Base-by-base conservation (phyloP, 2,113 vertebrate species). In the Mixornis gularis region DNA sequence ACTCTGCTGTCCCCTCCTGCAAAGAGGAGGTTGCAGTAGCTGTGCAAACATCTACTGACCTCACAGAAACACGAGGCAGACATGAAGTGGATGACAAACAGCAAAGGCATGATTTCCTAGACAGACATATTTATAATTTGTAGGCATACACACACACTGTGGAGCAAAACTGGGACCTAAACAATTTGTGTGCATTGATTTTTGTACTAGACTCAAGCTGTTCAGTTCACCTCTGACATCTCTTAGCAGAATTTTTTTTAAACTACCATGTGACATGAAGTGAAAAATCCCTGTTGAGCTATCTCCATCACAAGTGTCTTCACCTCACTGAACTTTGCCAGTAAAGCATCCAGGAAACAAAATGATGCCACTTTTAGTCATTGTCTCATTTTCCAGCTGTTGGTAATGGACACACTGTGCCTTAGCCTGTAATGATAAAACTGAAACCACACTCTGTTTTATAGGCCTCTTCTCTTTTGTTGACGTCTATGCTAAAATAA, bases 311-410 rank as follows among this genome's bases (percentile, higher is more conserved):
- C 26, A 36, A 94, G 52, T 51, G 55, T 77, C 85, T 85, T 69
- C 87, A 87, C 30, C 59, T 71, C 79, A 68, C 79, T 92, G 81
- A 92, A 79, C 59, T 73, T 77, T 41, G 62, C 53, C 79, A 84
- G 65, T 73, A 88, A 94, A 95, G 55, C 52, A 79, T 84, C 72
- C 65, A 86, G 41, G 32, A 94, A 82, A 93, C 48, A 85, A 70
- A 93, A 41, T 79, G 92, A 91, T 85, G 63, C n/a, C 34, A 58
- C 55, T 44, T 91, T 55, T 68, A 87, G 83, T 68, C 58, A 76
- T 87, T 76, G 58, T 62, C 77, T 90, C 48, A 51, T 90, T 86
- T 78, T 82, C 74, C 65, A 82, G 64, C 41, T 86, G 73, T 79
- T 90, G 56, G 49, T 65, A 82, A 77, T 13, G 27, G 83, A 66